Evolutionary conservation across 2,888 invertebrate species (phyloP), one percentile per base, ranked within the genome.

Genomic region (Malthinus flaveolus): DNA sequence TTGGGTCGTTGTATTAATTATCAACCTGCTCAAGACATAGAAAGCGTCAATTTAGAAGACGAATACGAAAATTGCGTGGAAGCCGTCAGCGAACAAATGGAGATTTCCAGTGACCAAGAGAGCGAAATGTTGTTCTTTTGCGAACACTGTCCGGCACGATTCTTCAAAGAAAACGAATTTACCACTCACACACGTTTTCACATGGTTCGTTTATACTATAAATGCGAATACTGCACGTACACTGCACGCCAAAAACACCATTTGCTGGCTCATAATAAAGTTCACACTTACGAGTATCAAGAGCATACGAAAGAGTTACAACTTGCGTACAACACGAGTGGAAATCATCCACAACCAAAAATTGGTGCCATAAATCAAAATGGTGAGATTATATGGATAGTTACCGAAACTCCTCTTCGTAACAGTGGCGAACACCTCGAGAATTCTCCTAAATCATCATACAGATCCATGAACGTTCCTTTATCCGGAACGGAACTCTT

Each of bases 71-170:
- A 75, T 46, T 78, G 54, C 67, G 60, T 47, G 74, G 77, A 56
- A 78, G 68, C 64, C 31, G 51, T 50, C 6, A 42, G 31, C 10
- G 48, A 50, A n/a, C 44, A 53, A 42, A 47, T 48, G 39, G 55
- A 67, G 78, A 71, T 53, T 59, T 64, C 23, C 52, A 66, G 39
- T 15, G 39, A 42, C 13, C 15, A 23, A 9, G 39, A 23, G 56
- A 60, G 12, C 61, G 63, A 13, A 59, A 62, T 37, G 64, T 64
- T 13, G 66, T 42, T 15, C 70, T 92, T 90, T 72, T 95, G 94
- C 75, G 83, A 85, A 59, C 86, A 88, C 67, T 95, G 94, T 75
- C 94, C 94, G 1, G 91, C 93, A 0, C 84, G 93, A 73, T 95
- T 88, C 78, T 85, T 92, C 61, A 87, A 86, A 66, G 87, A 87